A percentile compares a stretch with the other conserved stretches of the same genome.
These are phyloP conservation scores for Parazoanthus darwini DNA, from an alignment of 92 coral and sea anemone genomes.

Conservation along the genomic window DNA sequence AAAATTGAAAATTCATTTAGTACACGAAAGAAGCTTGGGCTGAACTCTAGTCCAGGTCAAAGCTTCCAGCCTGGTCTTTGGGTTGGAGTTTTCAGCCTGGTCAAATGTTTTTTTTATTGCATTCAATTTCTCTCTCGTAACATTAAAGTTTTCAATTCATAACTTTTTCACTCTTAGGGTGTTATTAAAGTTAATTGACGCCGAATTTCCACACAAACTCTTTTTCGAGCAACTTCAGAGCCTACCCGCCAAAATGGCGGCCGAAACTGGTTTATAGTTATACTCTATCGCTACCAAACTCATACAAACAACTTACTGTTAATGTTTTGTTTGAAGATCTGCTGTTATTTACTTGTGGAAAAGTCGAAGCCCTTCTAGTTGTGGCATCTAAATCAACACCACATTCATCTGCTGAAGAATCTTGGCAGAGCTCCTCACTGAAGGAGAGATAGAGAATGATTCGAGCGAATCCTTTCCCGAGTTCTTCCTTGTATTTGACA, in stretches of 20 bases:
- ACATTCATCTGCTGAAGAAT: no score
- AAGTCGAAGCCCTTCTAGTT: slow-evolving; percentile 2
- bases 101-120: not conserved
- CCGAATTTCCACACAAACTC: slow-evolving; percentile 6
- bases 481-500: slow-evolving; percentile 44
- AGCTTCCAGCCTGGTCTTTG: no score
- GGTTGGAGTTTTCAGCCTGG: no score
- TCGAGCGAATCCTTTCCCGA: slow-evolving; percentile 45
- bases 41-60: no score
- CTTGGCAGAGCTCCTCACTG: slow-evolving; percentile 30
- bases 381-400: slow-evolving; percentile 28
- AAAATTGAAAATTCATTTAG: no score
- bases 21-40: no score
- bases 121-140: no score
- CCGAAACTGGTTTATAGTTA: slow-evolving; percentile 10
- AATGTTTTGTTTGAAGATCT: slow-evolving; percentile 8
- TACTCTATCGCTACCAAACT: slow-evolving; percentile 8
- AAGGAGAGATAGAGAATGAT: slow-evolving; percentile 24
- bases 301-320: slow-evolving; percentile 14
- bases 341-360: not conserved
- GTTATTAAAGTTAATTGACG: slow-evolving; percentile 3
- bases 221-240: slow-evolving; percentile 27
- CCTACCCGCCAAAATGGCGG: slow-evolving; percentile 30
- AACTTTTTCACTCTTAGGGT: slow-evolving; percentile 13
- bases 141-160: not conserved